Conservation (phyloP, 2,797 vertebrate species). For the Gymnoscopelus braueri region DNA sequence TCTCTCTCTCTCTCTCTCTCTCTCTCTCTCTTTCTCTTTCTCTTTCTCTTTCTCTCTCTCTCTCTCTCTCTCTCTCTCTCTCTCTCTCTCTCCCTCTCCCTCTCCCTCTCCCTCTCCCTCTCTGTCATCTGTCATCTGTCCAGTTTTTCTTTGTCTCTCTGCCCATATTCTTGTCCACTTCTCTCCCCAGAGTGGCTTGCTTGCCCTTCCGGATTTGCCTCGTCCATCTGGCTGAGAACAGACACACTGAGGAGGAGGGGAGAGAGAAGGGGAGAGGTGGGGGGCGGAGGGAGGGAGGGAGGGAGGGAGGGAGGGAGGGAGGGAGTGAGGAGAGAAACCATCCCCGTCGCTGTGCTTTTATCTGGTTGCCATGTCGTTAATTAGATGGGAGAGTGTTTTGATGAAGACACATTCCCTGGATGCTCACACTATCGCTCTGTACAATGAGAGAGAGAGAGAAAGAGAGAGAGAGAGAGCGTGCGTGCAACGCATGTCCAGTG, state of each 20-base stretch:
- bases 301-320: constrained; percentile 4
- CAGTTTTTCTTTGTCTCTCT: background rate
- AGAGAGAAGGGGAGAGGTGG: background rate
- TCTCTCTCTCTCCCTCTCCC: too few species aligned
- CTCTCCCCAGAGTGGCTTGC: background rate
- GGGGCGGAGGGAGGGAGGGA: background rate
- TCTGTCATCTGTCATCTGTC: background rate
- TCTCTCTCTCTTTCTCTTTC: too few species aligned
- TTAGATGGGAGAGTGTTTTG: constrained; percentile 70
- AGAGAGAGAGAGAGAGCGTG: constrained; percentile 41
- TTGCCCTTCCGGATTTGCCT: constrained; percentile 11
- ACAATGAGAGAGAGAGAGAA: constrained; percentile 57
- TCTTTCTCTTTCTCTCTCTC: too few species aligned
- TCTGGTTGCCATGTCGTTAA: constrained; percentile 50
- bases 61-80: too few species aligned
- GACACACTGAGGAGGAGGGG: background rate
- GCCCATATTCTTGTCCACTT: background rate
- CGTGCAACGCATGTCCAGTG: constrained; percentile 42
- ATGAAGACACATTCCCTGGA: constrained; percentile 73
- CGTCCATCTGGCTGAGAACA: constrained; percentile 9
- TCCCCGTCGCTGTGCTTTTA: constrained; percentile 33
- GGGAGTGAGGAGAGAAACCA: constrained; percentile 15
- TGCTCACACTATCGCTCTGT: constrained; percentile 66
- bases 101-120: too few species aligned
- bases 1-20: too few species aligned